Conservation (phyloP, 2,888 invertebrate genomes). For the Hirtodrosophila histrioides region DNA sequence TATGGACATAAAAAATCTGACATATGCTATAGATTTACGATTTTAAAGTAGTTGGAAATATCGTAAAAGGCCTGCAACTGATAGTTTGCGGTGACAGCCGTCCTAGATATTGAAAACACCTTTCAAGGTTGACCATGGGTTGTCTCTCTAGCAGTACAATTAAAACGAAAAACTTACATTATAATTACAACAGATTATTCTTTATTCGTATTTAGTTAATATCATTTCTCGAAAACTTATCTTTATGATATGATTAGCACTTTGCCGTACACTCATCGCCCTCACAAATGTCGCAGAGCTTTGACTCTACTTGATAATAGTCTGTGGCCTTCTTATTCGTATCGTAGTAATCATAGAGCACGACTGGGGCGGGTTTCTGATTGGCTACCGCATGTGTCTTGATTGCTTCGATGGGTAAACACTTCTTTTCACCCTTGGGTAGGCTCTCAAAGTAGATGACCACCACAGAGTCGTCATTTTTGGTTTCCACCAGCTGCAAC, state of each 20-base stretch:
- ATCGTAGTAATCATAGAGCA: slow-evolving; percentile 96
- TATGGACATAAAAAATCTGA: too few relatives aligned
- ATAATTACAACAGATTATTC: slow-evolving; percentile 40
- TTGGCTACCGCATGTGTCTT: slow-evolving; percentile 93
- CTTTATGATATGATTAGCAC: slow-evolving; percentile 26
- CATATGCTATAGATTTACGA: too few relatives aligned
- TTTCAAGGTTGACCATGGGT: too few relatives aligned
- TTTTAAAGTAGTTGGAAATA: too few relatives aligned
- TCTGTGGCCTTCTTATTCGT: slow-evolving; percentile 85
- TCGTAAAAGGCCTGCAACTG: too few relatives aligned
- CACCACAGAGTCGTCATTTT: slow-evolving; percentile 87
- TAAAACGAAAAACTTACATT: slow-evolving; percentile 17
- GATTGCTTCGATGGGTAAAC: slow-evolving; percentile 93
- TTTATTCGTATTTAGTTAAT: slow-evolving; percentile 1
- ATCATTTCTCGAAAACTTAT: background rate
- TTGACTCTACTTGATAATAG: slow-evolving; percentile 74
- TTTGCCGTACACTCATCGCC: slow-evolving; percentile 54
- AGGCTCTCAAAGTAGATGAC: slow-evolving; percentile 91
- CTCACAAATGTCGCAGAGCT: slow-evolving; percentile 79
- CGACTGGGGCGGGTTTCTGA: slow-evolving; percentile 93
- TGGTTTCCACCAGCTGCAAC: slow-evolving; percentile 87
- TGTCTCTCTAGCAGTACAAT: too few relatives aligned
- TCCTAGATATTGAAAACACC: too few relatives aligned
- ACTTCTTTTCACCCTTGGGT: slow-evolving; percentile 86
- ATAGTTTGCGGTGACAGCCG: too few relatives aligned